A percentile compares a stretch with the other conserved stretches of the same genome.
These are phyloP conservation scores for Cybosia mesomella DNA, from an alignment of 2,888 invertebrate genomes.

Conservation along the genomic window DNA sequence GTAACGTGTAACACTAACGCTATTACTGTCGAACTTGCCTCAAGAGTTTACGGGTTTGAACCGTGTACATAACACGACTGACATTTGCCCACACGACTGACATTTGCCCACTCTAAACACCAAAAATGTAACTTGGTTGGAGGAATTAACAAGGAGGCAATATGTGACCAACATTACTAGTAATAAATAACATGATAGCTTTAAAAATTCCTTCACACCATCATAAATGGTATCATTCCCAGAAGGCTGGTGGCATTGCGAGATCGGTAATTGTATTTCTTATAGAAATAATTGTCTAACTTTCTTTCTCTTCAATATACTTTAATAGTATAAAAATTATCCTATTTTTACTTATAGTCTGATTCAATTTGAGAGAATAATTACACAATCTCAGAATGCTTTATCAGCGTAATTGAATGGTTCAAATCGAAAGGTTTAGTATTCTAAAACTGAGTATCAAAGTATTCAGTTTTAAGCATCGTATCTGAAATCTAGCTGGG, in stretches of 20 bases:
- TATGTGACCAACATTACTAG: too few relatives aligned
- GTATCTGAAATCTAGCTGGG: background rate
- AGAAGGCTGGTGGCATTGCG: background rate
- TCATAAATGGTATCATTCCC: background rate
- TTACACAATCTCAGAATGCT: constrained; percentile 2
- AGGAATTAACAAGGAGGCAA: too few relatives aligned
- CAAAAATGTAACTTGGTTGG: too few relatives aligned
- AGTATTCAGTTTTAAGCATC: constrained; percentile 2
- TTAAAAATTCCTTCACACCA: background rate
- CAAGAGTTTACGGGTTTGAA: too few relatives aligned
- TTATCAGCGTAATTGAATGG: constrained; percentile 5
- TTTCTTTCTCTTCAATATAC: background rate
- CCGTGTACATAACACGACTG: too few relatives aligned
- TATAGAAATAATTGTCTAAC: background rate
- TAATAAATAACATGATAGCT: background rate
- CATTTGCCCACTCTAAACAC: too few relatives aligned
- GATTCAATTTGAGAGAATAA: background rate
- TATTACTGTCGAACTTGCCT: too few relatives aligned
- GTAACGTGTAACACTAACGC: too few relatives aligned
- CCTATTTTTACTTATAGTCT: background rate
- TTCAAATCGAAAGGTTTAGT: background rate
- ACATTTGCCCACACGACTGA: too few relatives aligned
- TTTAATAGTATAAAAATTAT: background rate
- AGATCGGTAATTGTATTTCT: background rate
- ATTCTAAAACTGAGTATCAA: constrained; percentile 6